Evolutionary conservation across 2,888 invertebrate species (phyloP), one percentile per base, ranked within the genome.

Genomic region (Kryphioiulus occultus): DNA sequence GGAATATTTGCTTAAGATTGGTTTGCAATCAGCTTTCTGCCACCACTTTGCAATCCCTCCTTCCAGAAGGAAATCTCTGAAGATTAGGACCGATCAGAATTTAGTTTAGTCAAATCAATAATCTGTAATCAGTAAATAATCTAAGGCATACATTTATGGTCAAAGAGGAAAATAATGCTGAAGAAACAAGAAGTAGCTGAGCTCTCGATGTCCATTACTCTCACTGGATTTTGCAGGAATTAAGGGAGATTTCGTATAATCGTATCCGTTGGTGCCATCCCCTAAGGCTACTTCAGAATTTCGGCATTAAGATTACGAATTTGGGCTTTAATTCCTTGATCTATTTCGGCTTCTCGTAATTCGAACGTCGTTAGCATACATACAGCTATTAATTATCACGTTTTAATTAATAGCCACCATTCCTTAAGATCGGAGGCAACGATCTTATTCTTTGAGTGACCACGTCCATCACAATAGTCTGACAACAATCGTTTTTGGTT

Each of bases 401-500:
- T 68, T 68, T 68, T 26, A 68, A 26, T 68, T 22, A 3, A 10
- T 22, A 26, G 22, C 26, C 22, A n/a, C 26, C 22, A 68, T 68
- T 68, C 68, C 26, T 26, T 9, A 3, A 68, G 26, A 68, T 9
- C 19, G 26, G 68, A 22, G 68, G 26, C 68, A 68, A 26, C 26
- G 26, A 68, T 68, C 68, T 68, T 68, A 68, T 26, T 68, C 26
- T 68, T 26, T 26, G 22, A 26, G 9, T 68, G 68, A 26, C 68
- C 68, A 68, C 68, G 68, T 68, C 68, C 68, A 26, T 68, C 68
- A 22, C 68, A 59, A 59, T 26, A 9, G 68, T 68, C 68, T 68
- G 68, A 26, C 68, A 68, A 68, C 68, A 68, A 68, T 68, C 68
- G 68, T 68, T 68, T 68, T 9, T 22, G 5, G 26, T 26, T 4